These are phyloP conservation scores for Girardia tigrina DNA, from an alignment of 2,888 invertebrate genomes.

Conservation along the genomic window DNA sequence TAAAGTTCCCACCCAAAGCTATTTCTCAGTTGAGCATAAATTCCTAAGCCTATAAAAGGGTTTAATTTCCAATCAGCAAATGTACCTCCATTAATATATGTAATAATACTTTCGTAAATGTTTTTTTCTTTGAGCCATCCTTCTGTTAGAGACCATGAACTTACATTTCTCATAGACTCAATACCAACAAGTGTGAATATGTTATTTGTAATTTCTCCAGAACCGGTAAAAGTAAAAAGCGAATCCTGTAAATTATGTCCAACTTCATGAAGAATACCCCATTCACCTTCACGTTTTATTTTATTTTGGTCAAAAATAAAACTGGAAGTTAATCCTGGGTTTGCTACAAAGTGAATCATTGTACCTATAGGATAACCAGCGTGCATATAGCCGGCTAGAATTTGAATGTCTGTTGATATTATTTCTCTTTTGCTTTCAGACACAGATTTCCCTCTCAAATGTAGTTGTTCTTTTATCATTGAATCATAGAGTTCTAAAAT, in stretches of 20 bases:
- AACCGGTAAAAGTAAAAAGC: slow-evolving; percentile 39
- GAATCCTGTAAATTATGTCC: slow-evolving; percentile 40
- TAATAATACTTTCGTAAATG: background rate
- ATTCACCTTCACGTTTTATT: slow-evolving; percentile 37
- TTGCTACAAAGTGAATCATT: background rate
- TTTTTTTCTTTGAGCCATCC: slow-evolving; percentile 2
- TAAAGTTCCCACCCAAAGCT: slow-evolving; percentile 39
- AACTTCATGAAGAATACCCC: slow-evolving; percentile 41
- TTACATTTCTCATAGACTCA: background rate
- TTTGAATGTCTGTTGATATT: slow-evolving; percentile 33
- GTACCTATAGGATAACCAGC: slow-evolving; percentile 40
- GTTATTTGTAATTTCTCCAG: slow-evolving; percentile 40
- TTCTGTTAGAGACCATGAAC: background rate
- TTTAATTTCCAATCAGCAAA: slow-evolving; percentile 38
- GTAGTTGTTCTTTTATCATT: background rate
- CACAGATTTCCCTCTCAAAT: slow-evolving; percentile 32
- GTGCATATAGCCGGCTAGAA: slow-evolving; percentile 39
- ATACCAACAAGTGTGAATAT: slow-evolving; percentile 38
- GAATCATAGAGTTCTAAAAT: background rate
- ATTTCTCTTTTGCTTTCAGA: slow-evolving; percentile 29
- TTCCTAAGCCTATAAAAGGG: slow-evolving; percentile 38
- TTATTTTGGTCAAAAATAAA: background rate
- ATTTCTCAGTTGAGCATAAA: slow-evolving; percentile 39
- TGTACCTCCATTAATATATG: slow-evolving; percentile 21
- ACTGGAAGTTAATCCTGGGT: background rate